Base-by-base conservation (phyloP, 2,797 vertebrate genomes). In the Lagocephalus sceleratus region DNA sequence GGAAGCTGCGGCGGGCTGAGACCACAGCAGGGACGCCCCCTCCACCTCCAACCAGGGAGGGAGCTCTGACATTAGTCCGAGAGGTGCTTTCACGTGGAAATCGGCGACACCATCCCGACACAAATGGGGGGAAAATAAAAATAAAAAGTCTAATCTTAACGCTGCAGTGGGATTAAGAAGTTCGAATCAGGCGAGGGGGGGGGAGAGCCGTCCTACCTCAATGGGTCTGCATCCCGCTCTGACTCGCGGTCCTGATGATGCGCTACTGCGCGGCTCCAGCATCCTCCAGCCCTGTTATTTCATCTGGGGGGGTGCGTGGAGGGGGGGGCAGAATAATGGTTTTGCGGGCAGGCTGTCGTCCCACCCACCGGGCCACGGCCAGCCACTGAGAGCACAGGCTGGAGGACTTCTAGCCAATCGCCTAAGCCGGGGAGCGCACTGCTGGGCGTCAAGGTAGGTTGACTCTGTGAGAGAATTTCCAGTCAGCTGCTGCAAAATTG, bases 381-480 rank as follows among this genome's bases (percentile, higher is more conserved):
- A 56, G 58, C 90, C 89, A 90, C 90, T 90, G 72, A 57, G 48
- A 58, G 38, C 12, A 55, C 26, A 78, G 76, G 72, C 68, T 77
- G 65, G 64, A 48, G n/a, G 46, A 64, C 17, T 9, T 23, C 57
- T 40, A n/a, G 51, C 88, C 88, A 89, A 89, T 90, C 85, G 48
- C 52, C 48, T 40, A 6, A 57, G 63, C 47, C 54, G 47, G 60
- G 62, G 62, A 54, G 55, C 2, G 49, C 51, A 29, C 52, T 53
- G 73, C 59, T 10, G 19, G 4, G 19, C 16, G 11, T 32, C 91
- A 91, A 73, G 89, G 68, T 92, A 85, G 91, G 83, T 84, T 88
- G 90, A 85, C 77, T 75, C 78, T 73, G 79, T 84, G 66, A 26
- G 78, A 84, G 75, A 83, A 88, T 87, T 63, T 68, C 16, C 41